Conservation (phyloP, 2,888 invertebrate genomes). For the Oxyscelio sp. region DNA sequence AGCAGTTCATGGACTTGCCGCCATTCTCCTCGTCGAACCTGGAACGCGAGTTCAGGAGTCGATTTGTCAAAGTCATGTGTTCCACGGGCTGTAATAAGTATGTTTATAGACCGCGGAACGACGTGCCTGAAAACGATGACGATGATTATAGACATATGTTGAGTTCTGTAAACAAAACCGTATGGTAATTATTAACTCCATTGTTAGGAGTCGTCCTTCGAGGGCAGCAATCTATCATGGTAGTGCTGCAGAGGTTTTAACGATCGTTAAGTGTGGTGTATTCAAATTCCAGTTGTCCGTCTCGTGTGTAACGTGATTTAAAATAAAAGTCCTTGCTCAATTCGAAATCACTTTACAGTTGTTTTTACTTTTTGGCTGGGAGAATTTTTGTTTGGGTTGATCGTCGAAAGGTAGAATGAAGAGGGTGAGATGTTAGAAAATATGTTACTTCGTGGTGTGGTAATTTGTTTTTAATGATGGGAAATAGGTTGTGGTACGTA, state of each 20-base stretch:
- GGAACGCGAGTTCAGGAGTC: slow-evolving; percentile 79
- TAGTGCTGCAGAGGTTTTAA: not conserved
- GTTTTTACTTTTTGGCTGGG: not conserved
- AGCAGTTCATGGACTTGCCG: too few species aligned
- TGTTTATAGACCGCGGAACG: slow-evolving; percentile 41
- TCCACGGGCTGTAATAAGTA: slow-evolving; percentile 49
- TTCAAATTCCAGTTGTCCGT: not conserved
- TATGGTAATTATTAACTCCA: slow-evolving; percentile 18
- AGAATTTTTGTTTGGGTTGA: not conserved
- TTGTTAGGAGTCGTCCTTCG: not conserved
- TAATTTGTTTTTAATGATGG: slow-evolving; percentile 15
- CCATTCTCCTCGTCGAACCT: slow-evolving; percentile 75
- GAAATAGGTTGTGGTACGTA: too few species aligned
- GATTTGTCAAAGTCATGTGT: slow-evolving; percentile 78
- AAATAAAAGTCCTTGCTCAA: not conserved
- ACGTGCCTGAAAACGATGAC: not conserved
- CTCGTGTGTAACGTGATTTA: not conserved
- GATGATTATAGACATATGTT: slow-evolving; percentile 40
- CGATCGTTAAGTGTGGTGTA: slow-evolving; percentile 1
- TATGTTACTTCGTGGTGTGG: slow-evolving; percentile 1
- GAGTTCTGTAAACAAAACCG: slow-evolving; percentile 6
- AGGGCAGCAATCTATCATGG: not conserved
- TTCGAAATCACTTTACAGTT: not conserved
- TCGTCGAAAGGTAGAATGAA: not conserved
- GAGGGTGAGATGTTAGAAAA: not conserved